A percentile compares a stretch with the other conserved stretches of the same genome.
These are phyloP conservation scores for Melanogrammus aeglefinus DNA, from an alignment of 2,797 vertebrate species.

Conservation along the genomic window DNA sequence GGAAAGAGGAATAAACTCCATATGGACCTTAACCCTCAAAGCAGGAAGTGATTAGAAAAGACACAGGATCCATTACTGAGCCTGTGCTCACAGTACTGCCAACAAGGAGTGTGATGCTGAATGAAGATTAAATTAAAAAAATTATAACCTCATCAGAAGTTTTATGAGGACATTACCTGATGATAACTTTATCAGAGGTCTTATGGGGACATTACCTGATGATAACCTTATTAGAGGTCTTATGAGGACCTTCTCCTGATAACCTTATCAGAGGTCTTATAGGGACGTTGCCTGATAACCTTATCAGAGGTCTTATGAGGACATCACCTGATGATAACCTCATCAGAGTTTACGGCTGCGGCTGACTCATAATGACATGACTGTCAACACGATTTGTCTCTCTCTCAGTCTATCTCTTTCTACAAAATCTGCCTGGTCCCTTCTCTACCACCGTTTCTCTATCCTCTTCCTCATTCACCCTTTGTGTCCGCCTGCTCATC, in stretches of 20 bases:
- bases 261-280: background rate
- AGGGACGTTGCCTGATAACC: background rate
- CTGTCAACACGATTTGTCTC: background rate
- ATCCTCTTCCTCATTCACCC: background rate
- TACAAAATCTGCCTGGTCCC: conserved; percentile 6
- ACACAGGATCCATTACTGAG: background rate
- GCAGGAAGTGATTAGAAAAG: background rate
- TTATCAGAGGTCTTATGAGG: background rate
- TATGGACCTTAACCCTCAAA: background rate
- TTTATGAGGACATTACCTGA: background rate
- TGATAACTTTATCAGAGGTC: background rate
- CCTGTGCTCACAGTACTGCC: background rate
- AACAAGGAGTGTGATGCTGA: background rate
- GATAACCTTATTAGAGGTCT: background rate
- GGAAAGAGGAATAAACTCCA: background rate
- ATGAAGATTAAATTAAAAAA: background rate
- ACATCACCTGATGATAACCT: background rate
- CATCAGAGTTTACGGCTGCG: background rate
- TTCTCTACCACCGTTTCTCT: conserved; percentile 34
- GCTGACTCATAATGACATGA: background rate
- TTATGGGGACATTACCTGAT: background rate
- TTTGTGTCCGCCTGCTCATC: conserved; percentile 2
- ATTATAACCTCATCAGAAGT: background rate
- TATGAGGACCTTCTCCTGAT: background rate
- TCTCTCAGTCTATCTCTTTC: background rate